A percentile compares a stretch with the other conserved stretches of the same genome.
Evolutionary conservation across 2,797 vertebrate species (phyloP).

Genomic region (Xenops minutus): DNA sequence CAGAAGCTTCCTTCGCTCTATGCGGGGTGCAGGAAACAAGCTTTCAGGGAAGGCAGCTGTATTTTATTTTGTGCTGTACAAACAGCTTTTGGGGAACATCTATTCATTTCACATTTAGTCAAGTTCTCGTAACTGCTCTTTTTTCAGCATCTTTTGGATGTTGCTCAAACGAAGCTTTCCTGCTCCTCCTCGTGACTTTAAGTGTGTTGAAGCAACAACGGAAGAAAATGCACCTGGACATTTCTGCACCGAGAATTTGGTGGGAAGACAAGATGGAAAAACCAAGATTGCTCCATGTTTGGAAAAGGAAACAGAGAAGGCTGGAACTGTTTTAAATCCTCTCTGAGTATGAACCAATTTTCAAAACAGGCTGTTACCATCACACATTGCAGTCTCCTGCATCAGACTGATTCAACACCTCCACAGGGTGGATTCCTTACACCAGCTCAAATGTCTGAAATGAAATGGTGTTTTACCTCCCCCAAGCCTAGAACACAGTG

Average conservation of each 20-base stretch:
- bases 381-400: neutral
- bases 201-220: neutral
- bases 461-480: neutral
- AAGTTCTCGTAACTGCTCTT: neutral
- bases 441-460: neutral
- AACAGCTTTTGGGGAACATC: neutral
- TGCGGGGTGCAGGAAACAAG: neutral
- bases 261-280: neutral
- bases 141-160: neutral
- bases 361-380: neutral
- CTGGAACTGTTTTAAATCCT: neutral
- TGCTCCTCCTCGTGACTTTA: neutral
- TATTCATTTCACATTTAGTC: neutral
- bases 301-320: neutral
- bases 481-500: rapidly evolving
- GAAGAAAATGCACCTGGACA: neutral
- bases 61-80: neutral
- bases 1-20: neutral
- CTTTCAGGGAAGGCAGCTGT: neutral
- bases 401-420: rapidly evolving
- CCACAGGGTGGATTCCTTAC: neutral
- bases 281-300: neutral
- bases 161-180: neutral
- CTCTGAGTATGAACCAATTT: neutral
- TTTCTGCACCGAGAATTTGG: neutral